phyloP scores from a whole-genome alignment of 2,113 vertebrate genomes.

The Onychostoma macrolepis region DNA sequence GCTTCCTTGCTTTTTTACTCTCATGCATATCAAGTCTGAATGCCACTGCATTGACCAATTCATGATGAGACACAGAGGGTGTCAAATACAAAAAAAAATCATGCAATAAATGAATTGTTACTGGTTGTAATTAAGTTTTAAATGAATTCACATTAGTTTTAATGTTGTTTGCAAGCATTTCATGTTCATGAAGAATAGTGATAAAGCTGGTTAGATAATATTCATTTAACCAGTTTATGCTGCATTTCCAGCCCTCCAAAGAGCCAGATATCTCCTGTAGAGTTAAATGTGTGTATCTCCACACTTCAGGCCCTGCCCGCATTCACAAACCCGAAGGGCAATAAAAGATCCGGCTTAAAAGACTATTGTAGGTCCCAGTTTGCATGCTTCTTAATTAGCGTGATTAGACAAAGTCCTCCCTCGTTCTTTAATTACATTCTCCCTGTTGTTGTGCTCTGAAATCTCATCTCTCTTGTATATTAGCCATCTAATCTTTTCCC shows the following conservation, averaged over 20 bases:
- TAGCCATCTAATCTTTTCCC: not conserved
- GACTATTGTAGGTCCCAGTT: not conserved
- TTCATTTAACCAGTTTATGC: not conserved
- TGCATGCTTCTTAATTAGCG: slow-evolving; percentile 11
- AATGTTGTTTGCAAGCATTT: not conserved
- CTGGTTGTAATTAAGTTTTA: not conserved
- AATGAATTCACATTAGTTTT: not conserved
- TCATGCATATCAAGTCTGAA: no score
- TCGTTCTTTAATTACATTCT: not conserved
- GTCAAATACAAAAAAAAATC: not conserved
- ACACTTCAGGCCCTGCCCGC: not conserved
- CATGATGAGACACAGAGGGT: not conserved
- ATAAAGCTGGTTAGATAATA: not conserved
- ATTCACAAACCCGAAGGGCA: slow-evolving; percentile 11
- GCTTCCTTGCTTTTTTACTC: no score
- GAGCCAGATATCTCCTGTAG: not conserved
- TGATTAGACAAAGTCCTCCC: slow-evolving; percentile 13
- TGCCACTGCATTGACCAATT: no score
- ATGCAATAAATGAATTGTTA: not conserved
- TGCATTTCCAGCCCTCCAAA: not conserved
- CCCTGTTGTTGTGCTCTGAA: not conserved
- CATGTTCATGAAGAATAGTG: not conserved
- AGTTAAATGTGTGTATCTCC: not conserved
- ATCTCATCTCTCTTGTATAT: slow-evolving; percentile 4
- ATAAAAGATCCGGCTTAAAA: not conserved